Evolutionary conservation across 1,140 invertebrate species (phyloP), one percentile per base, ranked within the genome.

Genomic region (Zaprionus ghesquierei): DNA sequence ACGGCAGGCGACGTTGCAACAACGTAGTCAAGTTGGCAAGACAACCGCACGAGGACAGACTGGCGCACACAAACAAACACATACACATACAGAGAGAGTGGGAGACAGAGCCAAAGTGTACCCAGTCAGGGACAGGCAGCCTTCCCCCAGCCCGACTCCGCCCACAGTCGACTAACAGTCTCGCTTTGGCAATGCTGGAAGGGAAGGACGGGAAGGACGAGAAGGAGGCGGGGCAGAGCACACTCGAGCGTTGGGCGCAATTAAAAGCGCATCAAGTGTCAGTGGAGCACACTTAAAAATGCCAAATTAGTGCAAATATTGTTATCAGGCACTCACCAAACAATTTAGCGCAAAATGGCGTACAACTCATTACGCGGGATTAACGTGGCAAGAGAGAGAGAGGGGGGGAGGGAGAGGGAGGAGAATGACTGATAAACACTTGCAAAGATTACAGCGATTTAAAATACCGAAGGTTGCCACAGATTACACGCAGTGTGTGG

Each of bases 231-330:
- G 5, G n/a, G 35, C 41, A 18, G 77, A 86, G 85, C 51, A 89
- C 69, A 78, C 84, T 89, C 79, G 70, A 89, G 85, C 79, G 85
- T 86, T 81, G 69, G 85, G 85, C 77, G 90, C 90, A 91, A 91
- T 91, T 91, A 91, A 91, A 91, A 91, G 90, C 79, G 89, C 90
- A 91, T 91, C 90, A 91, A 91, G 90, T 91, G 90, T 91, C 89
- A 84, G 89, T 91, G 77, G 75, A 91, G 90, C 77, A 90, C 89
- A 89, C 87, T 90, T 90, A 90, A 91, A 91, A 91, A 90, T 90
- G 86, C 90, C 90, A 91, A 91, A 91, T 91, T 91, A 91, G 90
- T 91, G 87, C 90, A 91, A 91, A 91, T 84, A 91, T 91, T 91
- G 90, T 91, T 91, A 91, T 91, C 90, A 91, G 89, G 86, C 90